phyloP scores from a whole-genome alignment of 37 sponge, comb jelly and placozoan genomes.

The Hormiphora californensis region DNA sequence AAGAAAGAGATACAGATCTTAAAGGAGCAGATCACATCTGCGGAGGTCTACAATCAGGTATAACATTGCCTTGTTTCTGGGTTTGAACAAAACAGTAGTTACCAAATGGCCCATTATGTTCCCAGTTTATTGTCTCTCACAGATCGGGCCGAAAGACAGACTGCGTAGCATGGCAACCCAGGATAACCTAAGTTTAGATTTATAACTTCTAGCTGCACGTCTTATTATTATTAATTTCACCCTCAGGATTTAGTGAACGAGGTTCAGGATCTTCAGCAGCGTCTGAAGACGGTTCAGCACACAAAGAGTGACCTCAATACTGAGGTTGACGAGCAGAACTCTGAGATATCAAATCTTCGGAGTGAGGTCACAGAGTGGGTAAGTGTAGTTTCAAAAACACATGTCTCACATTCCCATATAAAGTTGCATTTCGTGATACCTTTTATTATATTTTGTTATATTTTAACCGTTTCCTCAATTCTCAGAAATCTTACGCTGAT shows the following conservation, averaged over 20 bases:
- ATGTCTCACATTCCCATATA: background rate
- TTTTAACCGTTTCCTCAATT: too few species aligned
- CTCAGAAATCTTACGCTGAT: slow-evolving; percentile 10
- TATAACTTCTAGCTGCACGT: too few species aligned
- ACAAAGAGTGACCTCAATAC: slow-evolving; percentile 36
- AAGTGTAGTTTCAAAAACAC: background rate
- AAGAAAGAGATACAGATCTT: slow-evolving; percentile 39
- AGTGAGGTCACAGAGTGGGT: slow-evolving; percentile 36
- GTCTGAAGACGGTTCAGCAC: slow-evolving; percentile 29
- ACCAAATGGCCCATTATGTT: too few species aligned
- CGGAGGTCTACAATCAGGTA: slow-evolving; percentile 46
- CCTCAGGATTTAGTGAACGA: slow-evolving; percentile 44
- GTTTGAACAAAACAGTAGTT: too few species aligned
- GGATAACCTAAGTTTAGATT: too few species aligned
- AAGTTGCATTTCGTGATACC: too few species aligned
- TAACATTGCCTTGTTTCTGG: too few species aligned
- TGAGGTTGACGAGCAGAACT: slow-evolving; percentile 7
- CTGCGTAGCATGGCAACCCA: too few species aligned
- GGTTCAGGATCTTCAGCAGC: background rate
- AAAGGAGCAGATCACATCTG: slow-evolving; percentile 29
- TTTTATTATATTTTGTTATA: too few species aligned
- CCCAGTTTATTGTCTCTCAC: too few species aligned
- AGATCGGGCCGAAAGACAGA: too few species aligned
- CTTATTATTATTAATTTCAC: too few species aligned
- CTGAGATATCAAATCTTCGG: slow-evolving; percentile 2